Percentiles rank a stretch among this genome's conserved stretches.
phyloP scores from a whole-genome alignment of 2,888 invertebrate species.

The Augiades crinisus region DNA sequence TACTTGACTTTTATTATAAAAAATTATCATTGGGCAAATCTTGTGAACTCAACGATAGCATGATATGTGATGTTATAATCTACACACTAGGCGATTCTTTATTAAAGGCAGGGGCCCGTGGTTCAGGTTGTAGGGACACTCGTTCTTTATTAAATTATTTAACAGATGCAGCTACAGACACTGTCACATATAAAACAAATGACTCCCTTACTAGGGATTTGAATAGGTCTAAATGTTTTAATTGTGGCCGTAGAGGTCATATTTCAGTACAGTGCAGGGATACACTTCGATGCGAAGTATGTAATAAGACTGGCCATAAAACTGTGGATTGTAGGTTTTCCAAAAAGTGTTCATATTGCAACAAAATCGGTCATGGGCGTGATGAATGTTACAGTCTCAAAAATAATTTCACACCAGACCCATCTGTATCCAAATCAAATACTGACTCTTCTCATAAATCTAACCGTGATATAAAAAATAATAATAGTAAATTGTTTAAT shows the following conservation, averaged over 20 bases:
- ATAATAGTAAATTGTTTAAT: neutral
- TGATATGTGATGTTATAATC: slow-evolving; percentile 26
- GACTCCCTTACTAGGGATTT: neutral
- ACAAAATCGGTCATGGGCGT: slow-evolving; percentile 15
- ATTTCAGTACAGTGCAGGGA: slow-evolving; percentile 1
- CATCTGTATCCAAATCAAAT: neutral
- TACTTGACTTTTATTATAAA: slow-evolving; percentile 23
- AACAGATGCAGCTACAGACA: slow-evolving; percentile 10
- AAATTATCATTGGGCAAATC: slow-evolving; percentile 16
- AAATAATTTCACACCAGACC: neutral
- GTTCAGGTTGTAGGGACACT: slow-evolving; percentile 26
- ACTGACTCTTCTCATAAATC: neutral
- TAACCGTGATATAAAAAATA: neutral
- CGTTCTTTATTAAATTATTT: slow-evolving; percentile 22
- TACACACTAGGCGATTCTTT: slow-evolving; percentile 24
- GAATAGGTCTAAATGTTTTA: slow-evolving; percentile 12
- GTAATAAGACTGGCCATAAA: slow-evolving; percentile 16
- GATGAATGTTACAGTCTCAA: slow-evolving; percentile 6
- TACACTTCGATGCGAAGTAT: slow-evolving; percentile 5
- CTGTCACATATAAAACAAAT: neutral
- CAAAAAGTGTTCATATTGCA: slow-evolving; percentile 14
- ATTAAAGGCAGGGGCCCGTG: slow-evolving; percentile 23
- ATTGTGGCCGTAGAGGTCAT: slow-evolving; percentile 9
- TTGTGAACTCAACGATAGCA: slow-evolving; percentile 14
- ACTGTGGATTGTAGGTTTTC: neutral